These are phyloP conservation scores for Aix galericulata DNA, from an alignment of 2,113 vertebrate species.

Conservation along the genomic window DNA sequence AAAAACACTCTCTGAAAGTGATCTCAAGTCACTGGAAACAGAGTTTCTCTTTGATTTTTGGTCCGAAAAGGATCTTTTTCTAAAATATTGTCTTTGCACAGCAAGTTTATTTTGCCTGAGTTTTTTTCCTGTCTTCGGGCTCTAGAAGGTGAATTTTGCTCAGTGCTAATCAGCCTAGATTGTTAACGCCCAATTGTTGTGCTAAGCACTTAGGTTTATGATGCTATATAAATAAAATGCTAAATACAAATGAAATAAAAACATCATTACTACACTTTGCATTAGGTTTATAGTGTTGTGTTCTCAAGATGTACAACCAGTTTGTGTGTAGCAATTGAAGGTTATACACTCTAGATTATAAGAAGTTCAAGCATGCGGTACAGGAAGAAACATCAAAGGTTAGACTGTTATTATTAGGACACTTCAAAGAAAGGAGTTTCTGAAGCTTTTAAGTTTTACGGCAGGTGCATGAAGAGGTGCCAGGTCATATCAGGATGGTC, in stretches of 20 bases:
- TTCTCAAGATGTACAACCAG: slow-evolving; percentile 49
- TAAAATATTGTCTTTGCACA: not conserved
- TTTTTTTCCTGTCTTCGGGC: slow-evolving; percentile 1
- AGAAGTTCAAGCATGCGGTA: slow-evolving; percentile 88
- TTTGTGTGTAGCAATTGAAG: slow-evolving; percentile 59
- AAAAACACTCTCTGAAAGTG: not conserved
- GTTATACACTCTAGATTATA: slow-evolving; percentile 82
- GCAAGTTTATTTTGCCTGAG: slow-evolving; percentile 15
- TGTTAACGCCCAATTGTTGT: slow-evolving; percentile 6
- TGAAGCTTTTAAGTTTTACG: slow-evolving; percentile 94
- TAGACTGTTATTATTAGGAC: slow-evolving; percentile 87
- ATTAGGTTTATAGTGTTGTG: slow-evolving; percentile 46
- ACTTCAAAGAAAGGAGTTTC: slow-evolving; percentile 92
- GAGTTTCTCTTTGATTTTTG: not conserved
- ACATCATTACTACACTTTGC: slow-evolving; percentile 38
- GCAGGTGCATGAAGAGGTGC: slow-evolving; percentile 93
- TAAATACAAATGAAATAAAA: slow-evolving; percentile 57
- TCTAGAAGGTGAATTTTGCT: not conserved
- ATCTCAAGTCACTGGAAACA: not conserved
- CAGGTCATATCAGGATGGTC: slow-evolving; percentile 90
- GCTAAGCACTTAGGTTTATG: slow-evolving; percentile 30
- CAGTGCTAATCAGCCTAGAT: slow-evolving; percentile 26
- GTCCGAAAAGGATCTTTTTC: not conserved
- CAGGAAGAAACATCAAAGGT: slow-evolving; percentile 92
- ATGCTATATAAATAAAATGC: not conserved